Percentiles rank a stretch among this genome's conserved stretches.
Evolutionary conservation across 2,888 invertebrate species (phyloP).

Genomic region (Rambutsinella grinnellia): DNA sequence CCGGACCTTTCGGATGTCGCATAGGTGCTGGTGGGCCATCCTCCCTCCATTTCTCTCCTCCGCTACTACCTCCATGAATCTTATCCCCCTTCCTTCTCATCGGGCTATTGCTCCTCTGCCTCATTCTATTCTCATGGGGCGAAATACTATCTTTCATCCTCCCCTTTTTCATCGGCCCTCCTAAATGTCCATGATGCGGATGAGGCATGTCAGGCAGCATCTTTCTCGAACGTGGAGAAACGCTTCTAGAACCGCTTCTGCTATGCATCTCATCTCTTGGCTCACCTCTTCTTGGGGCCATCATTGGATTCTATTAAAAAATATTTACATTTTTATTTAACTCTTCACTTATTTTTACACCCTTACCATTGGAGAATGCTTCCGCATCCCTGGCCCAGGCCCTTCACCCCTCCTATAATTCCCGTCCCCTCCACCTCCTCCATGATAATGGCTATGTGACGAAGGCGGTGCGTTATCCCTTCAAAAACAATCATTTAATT

Average conservation of each 20-base stretch:
- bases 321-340: not conserved
- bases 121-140: slow-evolving; percentile 35
- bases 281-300: slow-evolving; percentile 31
- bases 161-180: slow-evolving; percentile 10
- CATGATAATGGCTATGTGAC: slow-evolving; percentile 15
- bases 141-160: slow-evolving; percentile 27
- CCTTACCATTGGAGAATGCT: slow-evolving; percentile 34
- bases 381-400: slow-evolving; percentile 12
- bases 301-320: slow-evolving; percentile 13
- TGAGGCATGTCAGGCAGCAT: slow-evolving; percentile 13
- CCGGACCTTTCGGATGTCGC: slow-evolving; percentile 20
- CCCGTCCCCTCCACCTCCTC: slow-evolving; percentile 7
- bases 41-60: slow-evolving; percentile 36
- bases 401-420: slow-evolving; percentile 25
- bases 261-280: slow-evolving; percentile 39
- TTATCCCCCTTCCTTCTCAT: slow-evolving; percentile 30
- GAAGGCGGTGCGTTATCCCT: slow-evolving; percentile 26
- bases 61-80: not conserved
- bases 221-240: slow-evolving; percentile 51
- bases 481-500: not conserved
- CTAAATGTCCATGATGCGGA: slow-evolving; percentile 16
- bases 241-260: slow-evolving; percentile 53
- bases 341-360: not conserved
- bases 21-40: slow-evolving; percentile 1
- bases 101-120: slow-evolving; percentile 37